Conservation (phyloP, 2,888 invertebrate species). For the Athripsodes cinereus region DNA sequence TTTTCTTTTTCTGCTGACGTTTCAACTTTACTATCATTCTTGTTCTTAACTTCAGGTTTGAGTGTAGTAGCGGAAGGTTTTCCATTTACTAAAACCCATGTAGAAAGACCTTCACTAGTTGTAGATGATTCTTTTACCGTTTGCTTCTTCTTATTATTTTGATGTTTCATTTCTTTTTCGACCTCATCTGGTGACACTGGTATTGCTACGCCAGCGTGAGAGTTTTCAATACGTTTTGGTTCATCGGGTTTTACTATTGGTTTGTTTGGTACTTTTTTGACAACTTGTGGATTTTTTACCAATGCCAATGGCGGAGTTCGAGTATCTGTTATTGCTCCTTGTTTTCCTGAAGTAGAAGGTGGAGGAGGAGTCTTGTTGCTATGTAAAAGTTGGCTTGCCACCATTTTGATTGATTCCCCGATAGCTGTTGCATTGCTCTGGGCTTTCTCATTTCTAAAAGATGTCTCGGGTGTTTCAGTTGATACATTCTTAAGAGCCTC, state of each 20-base stretch:
- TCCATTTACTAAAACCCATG: slow-evolving; percentile 65
- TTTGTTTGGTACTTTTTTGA: slow-evolving; percentile 40
- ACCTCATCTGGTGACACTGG: slow-evolving; percentile 59
- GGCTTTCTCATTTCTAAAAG: slow-evolving; percentile 5
- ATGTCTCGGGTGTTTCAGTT: background rate
- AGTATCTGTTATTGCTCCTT: slow-evolving; percentile 49
- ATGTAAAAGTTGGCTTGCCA: slow-evolving; percentile 52
- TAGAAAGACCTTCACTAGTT: slow-evolving; percentile 62
- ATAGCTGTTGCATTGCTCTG: slow-evolving; percentile 36
- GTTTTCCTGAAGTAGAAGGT: slow-evolving; percentile 34
- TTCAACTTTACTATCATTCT: slow-evolving; percentile 39
- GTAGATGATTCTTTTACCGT: slow-evolving; percentile 38
- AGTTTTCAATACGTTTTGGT: slow-evolving; percentile 38
- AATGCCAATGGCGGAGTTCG: slow-evolving; percentile 59
- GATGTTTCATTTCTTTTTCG: slow-evolving; percentile 35
- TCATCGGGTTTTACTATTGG: slow-evolving; percentile 37
- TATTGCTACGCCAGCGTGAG: slow-evolving; percentile 61
- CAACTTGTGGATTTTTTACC: slow-evolving; percentile 48
- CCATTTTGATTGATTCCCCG: slow-evolving; percentile 53
- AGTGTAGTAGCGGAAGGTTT: slow-evolving; percentile 18
- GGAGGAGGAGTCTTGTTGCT: slow-evolving; percentile 37
- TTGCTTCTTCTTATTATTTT: slow-evolving; percentile 25
- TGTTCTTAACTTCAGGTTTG: slow-evolving; percentile 30
- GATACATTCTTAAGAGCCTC: background rate
- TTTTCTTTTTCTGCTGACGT: slow-evolving; percentile 37